Conservation (phyloP, 2,797 vertebrate species). For the Sebastes minor region DNA sequence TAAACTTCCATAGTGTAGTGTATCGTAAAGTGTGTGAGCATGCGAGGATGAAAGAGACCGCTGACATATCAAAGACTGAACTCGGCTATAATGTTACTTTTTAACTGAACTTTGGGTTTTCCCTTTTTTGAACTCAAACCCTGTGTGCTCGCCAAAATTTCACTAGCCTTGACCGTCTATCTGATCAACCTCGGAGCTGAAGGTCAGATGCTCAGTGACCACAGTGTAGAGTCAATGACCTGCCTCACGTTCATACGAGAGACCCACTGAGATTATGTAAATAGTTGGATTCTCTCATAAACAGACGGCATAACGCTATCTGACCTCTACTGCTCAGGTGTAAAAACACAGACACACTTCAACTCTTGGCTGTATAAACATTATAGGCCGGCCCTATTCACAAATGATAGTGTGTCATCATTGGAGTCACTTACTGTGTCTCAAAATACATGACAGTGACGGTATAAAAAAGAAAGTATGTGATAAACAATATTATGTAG, state of each 20-base stretch:
- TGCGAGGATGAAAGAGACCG: neutral
- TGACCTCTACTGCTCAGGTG: neutral
- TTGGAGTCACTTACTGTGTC: neutral
- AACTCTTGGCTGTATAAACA: neutral
- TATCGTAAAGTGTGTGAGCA: neutral
- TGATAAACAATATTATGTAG: neutral
- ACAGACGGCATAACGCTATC: neutral
- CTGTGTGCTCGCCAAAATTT: neutral
- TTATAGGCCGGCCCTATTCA: neutral
- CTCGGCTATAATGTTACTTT: constrained; percentile 1
- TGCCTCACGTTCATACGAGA: neutral
- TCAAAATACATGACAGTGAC: neutral
- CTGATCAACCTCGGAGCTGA: constrained; percentile 1
- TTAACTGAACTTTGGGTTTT: constrained; percentile 17
- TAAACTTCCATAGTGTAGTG: neutral
- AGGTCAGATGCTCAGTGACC: constrained; percentile 1
- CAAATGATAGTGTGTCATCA: neutral
- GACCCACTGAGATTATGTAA: neutral
- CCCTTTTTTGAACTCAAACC: neutral
- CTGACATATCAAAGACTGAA: constrained; percentile 16
- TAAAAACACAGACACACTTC: neutral
- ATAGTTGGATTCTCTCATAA: neutral
- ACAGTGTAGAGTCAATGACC: neutral
- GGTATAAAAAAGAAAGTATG: neutral
- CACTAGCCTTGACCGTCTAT: neutral